Conservation (phyloP, 2,797 vertebrate species). For the Alosa sapidissima region DNA sequence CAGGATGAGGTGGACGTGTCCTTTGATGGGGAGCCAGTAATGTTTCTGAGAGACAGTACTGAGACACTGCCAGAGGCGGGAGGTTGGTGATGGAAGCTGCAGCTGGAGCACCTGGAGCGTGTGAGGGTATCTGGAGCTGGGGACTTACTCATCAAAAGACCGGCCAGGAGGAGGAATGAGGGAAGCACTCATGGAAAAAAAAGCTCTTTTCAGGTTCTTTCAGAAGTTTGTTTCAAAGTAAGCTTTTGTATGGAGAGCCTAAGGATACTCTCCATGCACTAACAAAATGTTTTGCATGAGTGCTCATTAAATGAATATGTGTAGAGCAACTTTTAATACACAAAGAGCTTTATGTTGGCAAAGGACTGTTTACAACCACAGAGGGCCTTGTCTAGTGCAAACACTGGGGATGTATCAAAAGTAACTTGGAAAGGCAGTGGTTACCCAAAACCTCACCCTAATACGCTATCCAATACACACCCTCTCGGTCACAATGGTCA, state of each 20-base stretch:
- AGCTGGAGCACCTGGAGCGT: background rate
- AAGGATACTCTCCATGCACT: background rate
- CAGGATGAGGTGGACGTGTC: background rate
- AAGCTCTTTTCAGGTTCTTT: background rate
- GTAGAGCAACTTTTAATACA: background rate
- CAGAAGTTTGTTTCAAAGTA: background rate
- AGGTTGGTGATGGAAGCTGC: background rate
- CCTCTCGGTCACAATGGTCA: background rate
- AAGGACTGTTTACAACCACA: background rate
- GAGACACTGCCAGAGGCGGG: background rate
- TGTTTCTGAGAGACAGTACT: background rate
- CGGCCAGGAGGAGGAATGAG: background rate
- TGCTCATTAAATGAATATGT: background rate
- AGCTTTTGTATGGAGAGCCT: background rate
- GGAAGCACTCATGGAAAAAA: background rate
- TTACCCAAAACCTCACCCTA: background rate
- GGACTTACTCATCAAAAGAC: background rate
- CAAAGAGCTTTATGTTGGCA: constrained; percentile 1
- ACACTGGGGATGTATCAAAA: background rate
- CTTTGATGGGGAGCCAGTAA: background rate
- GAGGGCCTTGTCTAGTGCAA: background rate
- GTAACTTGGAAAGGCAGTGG: background rate
- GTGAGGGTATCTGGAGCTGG: background rate
- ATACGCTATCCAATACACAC: background rate
- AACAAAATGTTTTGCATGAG: background rate